These are phyloP conservation scores for Dufourea novaeangliae DNA, from an alignment of 1,140 invertebrate species.

Conservation along the genomic window DNA sequence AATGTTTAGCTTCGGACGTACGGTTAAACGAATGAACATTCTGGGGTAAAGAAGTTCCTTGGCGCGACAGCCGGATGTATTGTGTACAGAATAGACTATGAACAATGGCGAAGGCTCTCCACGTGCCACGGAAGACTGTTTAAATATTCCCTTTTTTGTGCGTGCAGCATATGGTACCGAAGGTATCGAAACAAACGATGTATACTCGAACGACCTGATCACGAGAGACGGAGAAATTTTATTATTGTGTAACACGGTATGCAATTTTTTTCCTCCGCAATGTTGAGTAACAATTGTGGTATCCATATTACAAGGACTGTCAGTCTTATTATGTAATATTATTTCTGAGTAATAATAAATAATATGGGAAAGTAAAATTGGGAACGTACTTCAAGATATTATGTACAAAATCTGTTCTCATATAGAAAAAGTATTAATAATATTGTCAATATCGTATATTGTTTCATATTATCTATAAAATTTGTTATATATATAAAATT, in stretches of 20 bases:
- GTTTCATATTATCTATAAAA: too few relatives aligned
- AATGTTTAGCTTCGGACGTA: not conserved
- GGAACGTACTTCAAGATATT: too few relatives aligned
- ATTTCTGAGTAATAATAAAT: not conserved
- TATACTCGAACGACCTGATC: not conserved
- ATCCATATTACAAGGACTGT: not conserved
- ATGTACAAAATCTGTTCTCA: too few relatives aligned
- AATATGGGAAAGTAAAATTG: too few relatives aligned
- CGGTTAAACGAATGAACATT: not conserved
- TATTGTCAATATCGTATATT: too few relatives aligned
- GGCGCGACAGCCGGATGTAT: not conserved
- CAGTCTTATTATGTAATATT: not conserved
- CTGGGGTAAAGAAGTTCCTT: slow-evolving; percentile 15
- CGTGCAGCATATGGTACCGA: slow-evolving; percentile 8
- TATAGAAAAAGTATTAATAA: too few relatives aligned
- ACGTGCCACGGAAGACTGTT: slow-evolving; percentile 29
- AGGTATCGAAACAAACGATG: slow-evolving; percentile 4
- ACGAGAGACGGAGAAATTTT: not conserved
- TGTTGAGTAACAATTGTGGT: slow-evolving; percentile 2
- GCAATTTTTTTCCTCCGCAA: not conserved
- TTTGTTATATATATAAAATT: too few relatives aligned
- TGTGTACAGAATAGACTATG: slow-evolving; percentile 1
- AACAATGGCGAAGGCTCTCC: not conserved
- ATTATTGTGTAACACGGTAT: slow-evolving; percentile 5
- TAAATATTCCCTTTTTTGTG: slow-evolving; percentile 28